Percentiles rank a stretch among this genome's conserved stretches.
phyloP scores from a whole-genome alignment of 1,140 invertebrate species.

The Anastatus disparis region DNA sequence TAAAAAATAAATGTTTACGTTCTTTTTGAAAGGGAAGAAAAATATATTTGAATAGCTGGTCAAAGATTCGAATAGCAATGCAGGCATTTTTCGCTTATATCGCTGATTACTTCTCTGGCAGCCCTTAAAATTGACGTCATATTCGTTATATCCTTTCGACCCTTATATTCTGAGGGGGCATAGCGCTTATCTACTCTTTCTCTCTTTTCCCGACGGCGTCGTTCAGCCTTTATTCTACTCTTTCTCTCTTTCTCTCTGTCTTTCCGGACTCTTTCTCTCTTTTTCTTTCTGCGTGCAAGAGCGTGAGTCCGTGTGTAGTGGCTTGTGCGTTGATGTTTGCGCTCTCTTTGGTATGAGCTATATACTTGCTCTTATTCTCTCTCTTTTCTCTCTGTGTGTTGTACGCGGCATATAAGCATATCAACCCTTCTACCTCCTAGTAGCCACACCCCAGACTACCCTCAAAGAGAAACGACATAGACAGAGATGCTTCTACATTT shows the following conservation, averaged over 20 bases:
- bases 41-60: no score
- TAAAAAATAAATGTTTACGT: no score
- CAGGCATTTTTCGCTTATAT: conserved; percentile 14
- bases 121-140: conserved; percentile 65
- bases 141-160: conserved; percentile 65
- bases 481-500: no score
- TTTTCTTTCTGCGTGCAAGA: conserved; percentile 2
- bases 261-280: not conserved
- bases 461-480: no score
- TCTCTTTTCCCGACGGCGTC: conserved; percentile 29
- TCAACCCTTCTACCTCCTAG: conserved; percentile 46
- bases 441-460: conserved; percentile 47
- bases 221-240: conserved; percentile 17
- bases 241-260: conserved; percentile 23
- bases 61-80: conserved; percentile 54
- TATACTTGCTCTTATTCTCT: no score
- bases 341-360: conserved; percentile 40
- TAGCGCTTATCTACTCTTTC: conserved; percentile 29
- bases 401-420: conserved; percentile 45
- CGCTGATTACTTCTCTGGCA: conserved; percentile 60
- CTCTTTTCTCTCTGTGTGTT: conserved; percentile 45
- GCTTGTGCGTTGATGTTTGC: conserved; percentile 46
- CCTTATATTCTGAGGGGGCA: conserved; percentile 52
- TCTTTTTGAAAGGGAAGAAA: no score
- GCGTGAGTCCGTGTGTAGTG: conserved; percentile 6